A percentile compares a stretch with the other conserved stretches of the same genome.
These are phyloP conservation scores for Caenorhabditis remanei DNA, from an alignment of 1,140 invertebrate genomes.

Conservation along the genomic window DNA sequence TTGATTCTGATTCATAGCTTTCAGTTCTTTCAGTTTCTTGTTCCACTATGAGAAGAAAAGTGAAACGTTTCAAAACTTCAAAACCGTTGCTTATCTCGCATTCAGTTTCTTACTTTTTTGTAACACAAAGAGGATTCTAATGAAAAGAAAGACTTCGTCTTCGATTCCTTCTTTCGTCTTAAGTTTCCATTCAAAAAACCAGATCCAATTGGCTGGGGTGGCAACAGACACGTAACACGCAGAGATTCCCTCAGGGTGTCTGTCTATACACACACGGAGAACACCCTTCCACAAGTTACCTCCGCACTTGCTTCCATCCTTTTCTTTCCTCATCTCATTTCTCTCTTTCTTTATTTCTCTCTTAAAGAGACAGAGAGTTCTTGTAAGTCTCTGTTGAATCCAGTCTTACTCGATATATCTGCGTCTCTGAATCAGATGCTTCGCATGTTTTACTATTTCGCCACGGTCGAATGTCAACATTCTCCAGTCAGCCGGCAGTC, in stretches of 20 bases:
- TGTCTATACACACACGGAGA: conserved; percentile 21
- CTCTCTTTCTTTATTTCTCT: not conserved
- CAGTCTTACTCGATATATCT: not conserved
- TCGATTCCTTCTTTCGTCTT: conserved; percentile 6
- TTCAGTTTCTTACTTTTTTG: not conserved
- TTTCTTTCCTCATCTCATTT: not conserved
- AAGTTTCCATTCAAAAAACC: conserved; percentile 29
- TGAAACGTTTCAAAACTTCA: not conserved
- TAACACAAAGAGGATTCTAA: not conserved
- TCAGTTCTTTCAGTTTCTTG: not conserved
- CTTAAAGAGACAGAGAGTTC: not conserved
- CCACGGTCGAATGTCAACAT: conserved; percentile 45
- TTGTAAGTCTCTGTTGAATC: conserved; percentile 7
- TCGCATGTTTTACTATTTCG: conserved; percentile 40
- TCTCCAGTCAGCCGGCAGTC: conserved; percentile 45
- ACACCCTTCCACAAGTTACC: conserved; percentile 51
- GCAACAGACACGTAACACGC: conserved; percentile 23
- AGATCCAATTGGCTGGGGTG: conserved; percentile 50
- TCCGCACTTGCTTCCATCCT: not conserved
- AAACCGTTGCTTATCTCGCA: conserved; percentile 19
- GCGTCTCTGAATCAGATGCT: not conserved
- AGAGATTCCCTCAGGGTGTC: conserved; percentile 3
- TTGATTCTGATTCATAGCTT: not conserved
- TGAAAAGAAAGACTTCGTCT: conserved; percentile 1
- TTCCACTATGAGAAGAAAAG: not conserved